Evolutionary conservation across 2,888 invertebrate species (phyloP).

Genomic region (Cheilosia grossa): DNA sequence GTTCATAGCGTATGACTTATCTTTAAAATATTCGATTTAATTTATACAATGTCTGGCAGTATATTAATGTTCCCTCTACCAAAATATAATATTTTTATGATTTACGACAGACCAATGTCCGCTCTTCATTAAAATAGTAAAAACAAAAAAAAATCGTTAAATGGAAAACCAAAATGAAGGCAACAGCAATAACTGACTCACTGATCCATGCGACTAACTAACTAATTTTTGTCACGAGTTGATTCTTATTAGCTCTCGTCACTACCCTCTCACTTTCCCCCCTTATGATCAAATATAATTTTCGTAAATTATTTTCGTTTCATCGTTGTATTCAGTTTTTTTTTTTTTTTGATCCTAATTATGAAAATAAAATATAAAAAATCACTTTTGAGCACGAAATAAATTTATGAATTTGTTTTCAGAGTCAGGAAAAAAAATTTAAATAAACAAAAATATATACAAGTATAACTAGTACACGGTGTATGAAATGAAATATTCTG

Average conservation of each 20-base stretch:
- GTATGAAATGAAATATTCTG: conserved; percentile 35
- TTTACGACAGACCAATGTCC: conserved; percentile 75
- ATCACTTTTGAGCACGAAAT: conserved; percentile 47
- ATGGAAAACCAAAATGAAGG: conserved; percentile 14
- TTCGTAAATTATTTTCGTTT: conserved; percentile 44
- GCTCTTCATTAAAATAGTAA: not conserved
- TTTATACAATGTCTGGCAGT: conserved; percentile 54
- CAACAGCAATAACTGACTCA: conserved; percentile 46
- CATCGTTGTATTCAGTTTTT: conserved; percentile 15
- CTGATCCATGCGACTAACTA: conserved; percentile 32
- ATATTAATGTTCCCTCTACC: conserved; percentile 58
- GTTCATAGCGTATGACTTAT: conserved; percentile 64
- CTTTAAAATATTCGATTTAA: conserved; percentile 57
- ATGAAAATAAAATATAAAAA: conserved; percentile 60
- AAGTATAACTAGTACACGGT: too few relatives aligned
- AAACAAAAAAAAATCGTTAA: conserved; percentile 6
- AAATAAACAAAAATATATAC: conserved; percentile 6
- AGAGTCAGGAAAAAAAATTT: conserved; percentile 30
- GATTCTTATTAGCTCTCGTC: not conserved
- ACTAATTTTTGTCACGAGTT: conserved; percentile 60
- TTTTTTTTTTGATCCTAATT: conserved; percentile 36
- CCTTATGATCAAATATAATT: conserved; percentile 40
- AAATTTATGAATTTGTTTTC: conserved; percentile 67
- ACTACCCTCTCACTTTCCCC: conserved; percentile 4
- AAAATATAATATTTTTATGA: conserved; percentile 70